These are phyloP conservation scores for Dione vanillae DNA, from an alignment of 2,888 invertebrate species.

Conservation along the genomic window DNA sequence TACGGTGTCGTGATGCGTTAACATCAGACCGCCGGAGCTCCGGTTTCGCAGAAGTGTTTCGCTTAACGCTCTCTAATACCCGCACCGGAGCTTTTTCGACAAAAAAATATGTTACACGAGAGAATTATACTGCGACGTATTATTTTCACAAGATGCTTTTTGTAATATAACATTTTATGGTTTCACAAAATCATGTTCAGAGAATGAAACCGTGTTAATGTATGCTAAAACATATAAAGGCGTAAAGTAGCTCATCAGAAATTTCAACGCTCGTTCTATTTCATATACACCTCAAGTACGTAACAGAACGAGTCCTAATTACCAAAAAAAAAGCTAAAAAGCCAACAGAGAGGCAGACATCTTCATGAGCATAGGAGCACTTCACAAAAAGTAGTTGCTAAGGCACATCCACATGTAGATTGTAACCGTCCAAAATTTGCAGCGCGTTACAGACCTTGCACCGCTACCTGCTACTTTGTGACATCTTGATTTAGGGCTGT, in stretches of 20 bases:
- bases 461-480: constrained; percentile 81
- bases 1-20: constrained; percentile 70
- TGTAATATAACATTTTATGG: not conserved
- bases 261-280: constrained; percentile 24
- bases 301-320: constrained; percentile 40
- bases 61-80: constrained; percentile 71
- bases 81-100: constrained; percentile 56
- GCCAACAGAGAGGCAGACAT: constrained; percentile 58
- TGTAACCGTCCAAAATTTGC: constrained; percentile 70
- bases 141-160: constrained; percentile 46
- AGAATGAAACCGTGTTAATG: constrained; percentile 16
- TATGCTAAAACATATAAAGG: constrained; percentile 20
- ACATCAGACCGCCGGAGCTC: constrained; percentile 65
- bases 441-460: constrained; percentile 68
- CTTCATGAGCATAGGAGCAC: constrained; percentile 59
- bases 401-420: constrained; percentile 55
- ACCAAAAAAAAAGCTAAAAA: constrained; percentile 41
- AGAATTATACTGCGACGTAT: constrained; percentile 48
- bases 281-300: constrained; percentile 21
- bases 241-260: constrained; percentile 25
- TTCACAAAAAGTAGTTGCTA: constrained; percentile 62
- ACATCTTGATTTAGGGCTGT: constrained; percentile 79
- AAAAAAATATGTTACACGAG: constrained; percentile 48
- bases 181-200: constrained; percentile 12
- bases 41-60: constrained; percentile 80